Base-by-base conservation (phyloP, 2,797 vertebrate genomes). In the Rousettus madagascariensis region DNA sequence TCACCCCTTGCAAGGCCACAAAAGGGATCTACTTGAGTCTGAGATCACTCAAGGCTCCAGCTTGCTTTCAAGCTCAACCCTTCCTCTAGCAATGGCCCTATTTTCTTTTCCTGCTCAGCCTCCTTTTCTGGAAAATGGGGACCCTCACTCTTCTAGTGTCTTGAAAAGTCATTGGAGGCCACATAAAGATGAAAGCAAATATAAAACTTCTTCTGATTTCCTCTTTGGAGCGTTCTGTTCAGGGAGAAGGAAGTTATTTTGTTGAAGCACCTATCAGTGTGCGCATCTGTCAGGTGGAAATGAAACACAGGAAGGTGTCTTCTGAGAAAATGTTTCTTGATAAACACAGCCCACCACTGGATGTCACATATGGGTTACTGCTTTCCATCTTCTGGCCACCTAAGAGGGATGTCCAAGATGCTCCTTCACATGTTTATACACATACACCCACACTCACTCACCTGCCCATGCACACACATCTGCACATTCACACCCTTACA, bases 251-350 rank as follows among this genome's bases (percentile, higher is more conserved):
- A 78, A 49, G 20, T 63, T 77, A 17, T 57, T 72, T 38, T 87
- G 84, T 93, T 41, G 57, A 55, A 71, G 38, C 61, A 55, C 38
- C 55, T 71, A 49, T 95, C 59, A 68, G 33, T 38, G 33, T 51
- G 30, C 57, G 59, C 82, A 68, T 79, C 84, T 86, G 72, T 57
- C 82, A 86, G 63, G 57, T 90, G 80, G 91, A 93, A 93, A 95
- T 87, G 46, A 83, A 90, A 74, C 30, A 38, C 0, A 0, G 65
- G 16, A 4, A 0, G 26, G 33, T 0, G 5, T 24, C 63, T 77
- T 79, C 89, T 86, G 74, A 95, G 74, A 86, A 94, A 79, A 78
- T 65, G 65, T 26, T 3, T 26, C 92, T 78, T 20, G 17, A 43
- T 41, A 79, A 85, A 61, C 51, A 49, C 28, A 79, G 51, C 30